These are phyloP conservation scores for Nemotelus pantherinus DNA, from an alignment of 2,888 invertebrate genomes.

Conservation along the genomic window DNA sequence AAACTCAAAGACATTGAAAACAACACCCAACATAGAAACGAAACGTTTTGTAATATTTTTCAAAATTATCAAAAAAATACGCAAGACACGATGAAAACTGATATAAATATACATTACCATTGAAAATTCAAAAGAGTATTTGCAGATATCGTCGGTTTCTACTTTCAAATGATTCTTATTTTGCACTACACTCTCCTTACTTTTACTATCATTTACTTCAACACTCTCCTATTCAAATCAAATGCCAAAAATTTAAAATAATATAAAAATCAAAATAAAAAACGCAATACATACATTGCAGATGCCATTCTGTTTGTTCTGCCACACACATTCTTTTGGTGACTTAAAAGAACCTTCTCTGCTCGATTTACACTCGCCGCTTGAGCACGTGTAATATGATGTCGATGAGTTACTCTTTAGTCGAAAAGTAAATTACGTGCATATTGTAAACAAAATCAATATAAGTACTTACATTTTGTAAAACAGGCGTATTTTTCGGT, in stretches of 20 bases:
- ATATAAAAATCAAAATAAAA: neutral
- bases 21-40: too few species aligned
- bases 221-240: constrained; percentile 59
- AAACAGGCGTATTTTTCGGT: constrained; percentile 35
- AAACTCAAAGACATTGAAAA: too few species aligned
- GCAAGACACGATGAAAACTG: too few species aligned
- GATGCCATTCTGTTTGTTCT: neutral
- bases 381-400: constrained; percentile 61
- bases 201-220: constrained; percentile 53
- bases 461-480: neutral
- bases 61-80: too few species aligned
- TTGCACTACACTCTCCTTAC: constrained; percentile 61
- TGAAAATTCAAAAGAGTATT: constrained; percentile 60
- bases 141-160: constrained; percentile 57
- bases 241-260: constrained; percentile 15
- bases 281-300: constrained; percentile 32
- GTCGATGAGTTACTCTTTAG: constrained; percentile 57
- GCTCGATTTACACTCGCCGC: constrained; percentile 58
- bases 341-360: constrained; percentile 55
- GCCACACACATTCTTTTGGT: neutral
- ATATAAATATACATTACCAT: constrained; percentile 56
- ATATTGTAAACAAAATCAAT: neutral
- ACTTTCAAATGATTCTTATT: constrained; percentile 57
- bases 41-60: too few species aligned
- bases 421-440: neutral